Percentiles rank a stretch among this genome's conserved stretches.
phyloP scores from a whole-genome alignment of 2,797 vertebrate genomes.

The Pangasius mekongensis region DNA sequence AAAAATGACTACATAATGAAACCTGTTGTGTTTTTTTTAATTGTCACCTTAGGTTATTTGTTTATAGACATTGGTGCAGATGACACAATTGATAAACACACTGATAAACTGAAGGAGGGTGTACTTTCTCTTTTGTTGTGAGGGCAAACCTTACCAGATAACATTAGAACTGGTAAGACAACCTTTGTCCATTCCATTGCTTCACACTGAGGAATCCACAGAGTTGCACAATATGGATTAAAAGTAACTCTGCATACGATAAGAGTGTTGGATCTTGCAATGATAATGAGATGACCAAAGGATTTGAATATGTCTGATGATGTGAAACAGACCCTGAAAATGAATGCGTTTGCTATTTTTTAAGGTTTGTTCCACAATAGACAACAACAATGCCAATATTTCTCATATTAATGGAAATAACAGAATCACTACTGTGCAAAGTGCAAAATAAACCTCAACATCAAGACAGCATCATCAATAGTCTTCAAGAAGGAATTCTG shows the following conservation, averaged over 20 bases:
- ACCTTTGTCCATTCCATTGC: neutral
- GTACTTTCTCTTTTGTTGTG: too few relatives aligned
- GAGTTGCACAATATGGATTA: neutral
- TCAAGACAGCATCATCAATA: neutral
- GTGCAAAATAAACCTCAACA: neutral
- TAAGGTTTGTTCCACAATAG: neutral
- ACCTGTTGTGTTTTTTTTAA: neutral
- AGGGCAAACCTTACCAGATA: too few relatives aligned
- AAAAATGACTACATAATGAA: neutral
- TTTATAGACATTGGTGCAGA: neutral
- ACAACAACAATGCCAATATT: neutral
- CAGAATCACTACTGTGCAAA: neutral
- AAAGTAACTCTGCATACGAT: neutral
- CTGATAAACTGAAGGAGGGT: neutral
- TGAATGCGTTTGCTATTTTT: neutral
- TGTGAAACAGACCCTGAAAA: neutral
- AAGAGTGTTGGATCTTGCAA: neutral
- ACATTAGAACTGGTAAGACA: too few relatives aligned
- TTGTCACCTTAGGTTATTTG: neutral
- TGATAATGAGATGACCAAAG: neutral
- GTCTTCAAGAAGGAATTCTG: neutral
- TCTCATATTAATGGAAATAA: neutral
- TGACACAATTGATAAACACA: too few relatives aligned
- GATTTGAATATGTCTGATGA: neutral
- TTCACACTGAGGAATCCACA: neutral